phyloP scores from a whole-genome alignment of 2,113 vertebrate species.

The Rhinogobius similis region DNA sequence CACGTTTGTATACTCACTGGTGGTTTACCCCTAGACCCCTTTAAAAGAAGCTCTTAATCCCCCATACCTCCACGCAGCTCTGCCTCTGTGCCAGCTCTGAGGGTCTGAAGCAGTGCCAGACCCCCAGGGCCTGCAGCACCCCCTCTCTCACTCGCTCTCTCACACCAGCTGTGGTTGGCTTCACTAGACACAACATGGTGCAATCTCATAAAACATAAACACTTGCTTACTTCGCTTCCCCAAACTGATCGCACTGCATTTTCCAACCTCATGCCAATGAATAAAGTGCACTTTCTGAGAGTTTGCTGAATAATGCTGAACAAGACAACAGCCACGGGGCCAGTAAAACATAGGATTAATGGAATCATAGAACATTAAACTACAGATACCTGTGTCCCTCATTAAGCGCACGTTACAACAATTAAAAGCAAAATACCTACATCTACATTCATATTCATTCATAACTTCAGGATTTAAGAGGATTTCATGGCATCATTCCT shows the following conservation, averaged over 20 bases:
- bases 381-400: neutral
- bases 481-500: too few relatives aligned
- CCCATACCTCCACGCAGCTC: conserved; percentile 20
- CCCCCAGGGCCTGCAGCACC: conserved; percentile 30
- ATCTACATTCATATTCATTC: too few relatives aligned
- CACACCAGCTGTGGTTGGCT: conserved; percentile 41
- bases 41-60: conserved; percentile 43
- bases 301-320: conserved; percentile 1
- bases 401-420: neutral
- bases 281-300: conserved; percentile 5
- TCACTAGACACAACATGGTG: conserved; percentile 31
- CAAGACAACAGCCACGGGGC: neutral
- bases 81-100: conserved; percentile 41
- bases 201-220: conserved; percentile 24
- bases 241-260: conserved; percentile 24
- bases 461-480: too few relatives aligned
- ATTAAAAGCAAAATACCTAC: too few relatives aligned
- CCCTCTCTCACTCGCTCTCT: conserved; percentile 4
- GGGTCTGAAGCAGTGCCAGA: conserved; percentile 47
- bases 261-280: conserved; percentile 17
- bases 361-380: neutral
- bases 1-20: conserved; percentile 9
- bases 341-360: conserved; percentile 9
- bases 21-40: conserved; percentile 19
- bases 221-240: conserved; percentile 25